Conservation (phyloP, 2,113 vertebrate species). For the Hippocampus comes region DNA sequence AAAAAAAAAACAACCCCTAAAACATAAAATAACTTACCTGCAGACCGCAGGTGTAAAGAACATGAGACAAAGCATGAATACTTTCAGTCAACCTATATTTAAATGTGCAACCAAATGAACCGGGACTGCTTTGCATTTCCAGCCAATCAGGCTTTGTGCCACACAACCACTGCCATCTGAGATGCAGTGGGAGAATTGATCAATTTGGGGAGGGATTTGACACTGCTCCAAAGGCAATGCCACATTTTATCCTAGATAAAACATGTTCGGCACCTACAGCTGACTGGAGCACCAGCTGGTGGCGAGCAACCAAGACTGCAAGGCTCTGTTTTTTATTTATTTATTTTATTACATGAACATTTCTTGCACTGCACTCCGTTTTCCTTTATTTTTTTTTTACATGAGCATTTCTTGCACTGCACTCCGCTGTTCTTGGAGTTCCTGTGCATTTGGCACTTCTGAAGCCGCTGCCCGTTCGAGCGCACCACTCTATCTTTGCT, state of each 20-base stretch:
- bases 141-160: slow-evolving; percentile 57
- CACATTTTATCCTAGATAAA: slow-evolving; percentile 56
- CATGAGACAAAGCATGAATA: neutral
- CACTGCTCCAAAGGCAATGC: slow-evolving; percentile 59
- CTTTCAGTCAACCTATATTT: slow-evolving; percentile 5
- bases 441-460: slow-evolving; percentile 9
- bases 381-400: slow-evolving; percentile 42
- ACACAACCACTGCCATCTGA: slow-evolving; percentile 30
- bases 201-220: slow-evolving; percentile 53
- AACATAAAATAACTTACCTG: too few species aligned
- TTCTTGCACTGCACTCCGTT: slow-evolving; percentile 39
- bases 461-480: slow-evolving; percentile 22
- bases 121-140: slow-evolving; percentile 30
- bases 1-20: neutral
- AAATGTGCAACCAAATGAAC: slow-evolving; percentile 31
- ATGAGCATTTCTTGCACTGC: slow-evolving; percentile 54
- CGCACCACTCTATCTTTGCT: slow-evolving; percentile 20
- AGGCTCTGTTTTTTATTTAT: slow-evolving; percentile 22
- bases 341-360: slow-evolving; percentile 51
- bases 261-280: slow-evolving; percentile 61
- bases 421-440: slow-evolving; percentile 51
- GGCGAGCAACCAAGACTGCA: slow-evolving; percentile 65
- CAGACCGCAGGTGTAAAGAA: neutral
- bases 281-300: slow-evolving; percentile 67
- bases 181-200: slow-evolving; percentile 31